Evolutionary conservation across 2,888 invertebrate genomes (phyloP).

Genomic region (Temnothorax rugatulus): DNA sequence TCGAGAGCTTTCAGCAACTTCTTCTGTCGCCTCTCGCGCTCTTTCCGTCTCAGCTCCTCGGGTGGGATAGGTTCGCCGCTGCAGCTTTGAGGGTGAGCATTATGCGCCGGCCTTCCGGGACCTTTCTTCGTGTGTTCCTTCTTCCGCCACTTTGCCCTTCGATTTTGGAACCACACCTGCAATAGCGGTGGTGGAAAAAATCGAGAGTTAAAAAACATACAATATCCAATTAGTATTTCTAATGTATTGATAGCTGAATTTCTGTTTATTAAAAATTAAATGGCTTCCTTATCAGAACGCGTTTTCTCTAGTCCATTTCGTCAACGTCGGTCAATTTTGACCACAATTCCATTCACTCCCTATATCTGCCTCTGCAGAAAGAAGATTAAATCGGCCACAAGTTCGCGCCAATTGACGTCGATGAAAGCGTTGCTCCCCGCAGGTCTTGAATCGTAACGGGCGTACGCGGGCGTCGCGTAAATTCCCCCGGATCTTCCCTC

Average conservation of each 20-base stretch:
- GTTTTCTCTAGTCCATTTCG: background rate
- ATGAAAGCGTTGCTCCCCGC: constrained; percentile 4
- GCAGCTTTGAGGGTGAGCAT: constrained; percentile 99
- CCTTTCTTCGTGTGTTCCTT: constrained; percentile 99
- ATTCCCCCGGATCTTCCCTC: constrained; percentile 18
- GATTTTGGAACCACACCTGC: constrained; percentile 99
- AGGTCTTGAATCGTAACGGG: constrained; percentile 2
- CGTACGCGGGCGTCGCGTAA: constrained; percentile 21
- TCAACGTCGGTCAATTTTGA: background rate
- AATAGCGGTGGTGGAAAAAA: constrained; percentile 69
- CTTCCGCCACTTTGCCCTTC: constrained; percentile 99
- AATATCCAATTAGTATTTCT: background rate
- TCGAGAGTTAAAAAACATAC: background rate
- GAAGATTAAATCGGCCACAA: background rate
- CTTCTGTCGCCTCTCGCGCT: constrained; percentile 95
- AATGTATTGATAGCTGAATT: background rate
- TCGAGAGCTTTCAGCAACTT: constrained; percentile 97
- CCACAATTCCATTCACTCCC: background rate
- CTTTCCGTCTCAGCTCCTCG: constrained; percentile 94
- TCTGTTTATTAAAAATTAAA: background rate
- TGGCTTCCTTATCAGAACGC: background rate
- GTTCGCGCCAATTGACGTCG: constrained; percentile 28
- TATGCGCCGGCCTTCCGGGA: constrained; percentile 98
- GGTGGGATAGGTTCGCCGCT: constrained; percentile 98
- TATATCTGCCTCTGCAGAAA: background rate